Base-by-base conservation (phyloP, 2,888 invertebrate species). In the Trissolcus brochymenae region DNA sequence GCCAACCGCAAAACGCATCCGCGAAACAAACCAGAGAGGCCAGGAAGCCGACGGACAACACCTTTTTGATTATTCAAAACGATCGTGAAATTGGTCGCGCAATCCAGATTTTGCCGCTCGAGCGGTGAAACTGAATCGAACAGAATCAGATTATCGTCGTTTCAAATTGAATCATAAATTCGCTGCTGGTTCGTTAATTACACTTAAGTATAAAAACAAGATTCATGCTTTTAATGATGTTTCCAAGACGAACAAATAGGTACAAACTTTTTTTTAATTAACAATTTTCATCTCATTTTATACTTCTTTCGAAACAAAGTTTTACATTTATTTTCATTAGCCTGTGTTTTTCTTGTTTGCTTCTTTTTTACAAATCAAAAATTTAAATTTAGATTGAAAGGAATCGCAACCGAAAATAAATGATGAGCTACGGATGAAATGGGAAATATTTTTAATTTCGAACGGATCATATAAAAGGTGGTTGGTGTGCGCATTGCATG, bases 41-140 rank as follows among this genome's bases (percentile, higher is more conserved):
- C 50, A 40, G 29, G 40, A 49, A 43, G 60, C 43, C 43, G 56
- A 17, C 50, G 40, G 50, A 61, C 60, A 72, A 56, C 56, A 25
- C 59, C 49, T 64, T 50, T 50, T 68, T 35, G 68, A 75, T 68
- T 70, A 65, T 60, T 76, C 51, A 56, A 43, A 50, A 29, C 61
- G 61, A 41, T 70, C 65, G 43, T 60, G 55, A 70, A 70, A 76
- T 75, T 68, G 62, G 74, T 64, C 59, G 62, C 67, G 73, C 73
- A 74, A 53, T 46, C 6, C 13, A 60, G 70, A 76, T 76, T 66
- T 66, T 55, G 56, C 11, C 21, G 35, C 35, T 35, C 54, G 6
- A 13, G 43, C 51, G 76, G 65, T 68, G 65, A 70, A 14, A 50
- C 6, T 19, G 54, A 68, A 70, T 65, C 40, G 60, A 70, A 57